Conservation (phyloP, 2,113 vertebrate genomes). For the Corythoichthys intestinalis region DNA sequence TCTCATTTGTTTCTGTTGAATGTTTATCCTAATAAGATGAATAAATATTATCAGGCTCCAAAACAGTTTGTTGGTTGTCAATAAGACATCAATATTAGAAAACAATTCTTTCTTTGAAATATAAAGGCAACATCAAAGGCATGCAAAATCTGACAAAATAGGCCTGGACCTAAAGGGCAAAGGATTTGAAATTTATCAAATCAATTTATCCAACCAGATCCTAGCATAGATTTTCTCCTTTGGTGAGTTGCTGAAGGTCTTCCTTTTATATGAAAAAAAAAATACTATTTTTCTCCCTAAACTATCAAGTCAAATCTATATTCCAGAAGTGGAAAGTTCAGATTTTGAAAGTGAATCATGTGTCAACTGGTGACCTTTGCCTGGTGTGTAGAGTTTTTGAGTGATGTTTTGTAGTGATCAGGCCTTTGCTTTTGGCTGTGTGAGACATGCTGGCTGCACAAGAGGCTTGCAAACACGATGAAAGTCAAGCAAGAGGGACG, state of each 20-base stretch:
- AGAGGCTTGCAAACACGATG: conserved; percentile 20
- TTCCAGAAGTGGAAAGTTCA: conserved; percentile 25
- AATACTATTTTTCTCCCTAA: neutral
- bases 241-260: neutral
- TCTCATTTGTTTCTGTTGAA: too few relatives aligned
- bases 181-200: too few relatives aligned
- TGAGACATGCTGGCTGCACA: conserved; percentile 34
- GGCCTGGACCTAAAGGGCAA: too few relatives aligned
- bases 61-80: too few relatives aligned
- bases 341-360: conserved; percentile 49
- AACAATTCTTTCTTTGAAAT: too few relatives aligned
- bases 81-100: too few relatives aligned
- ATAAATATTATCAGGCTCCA: too few relatives aligned
- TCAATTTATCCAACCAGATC: too few relatives aligned
- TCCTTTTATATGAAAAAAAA: neutral
- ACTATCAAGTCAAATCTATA: conserved; percentile 23
- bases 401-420: conserved; percentile 39
- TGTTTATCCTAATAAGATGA: too few relatives aligned
- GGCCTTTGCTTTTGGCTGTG: conserved; percentile 20
- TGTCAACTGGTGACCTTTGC: conserved; percentile 54
- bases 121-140: too few relatives aligned
- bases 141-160: too few relatives aligned
- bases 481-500: conserved; percentile 6
- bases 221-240: neutral
- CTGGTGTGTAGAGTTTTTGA: conserved; percentile 34